A percentile compares a stretch with the other conserved stretches of the same genome.
These are phyloP conservation scores for Odontomyia ornata DNA, from an alignment of 2,888 invertebrate genomes.

Conservation along the genomic window DNA sequence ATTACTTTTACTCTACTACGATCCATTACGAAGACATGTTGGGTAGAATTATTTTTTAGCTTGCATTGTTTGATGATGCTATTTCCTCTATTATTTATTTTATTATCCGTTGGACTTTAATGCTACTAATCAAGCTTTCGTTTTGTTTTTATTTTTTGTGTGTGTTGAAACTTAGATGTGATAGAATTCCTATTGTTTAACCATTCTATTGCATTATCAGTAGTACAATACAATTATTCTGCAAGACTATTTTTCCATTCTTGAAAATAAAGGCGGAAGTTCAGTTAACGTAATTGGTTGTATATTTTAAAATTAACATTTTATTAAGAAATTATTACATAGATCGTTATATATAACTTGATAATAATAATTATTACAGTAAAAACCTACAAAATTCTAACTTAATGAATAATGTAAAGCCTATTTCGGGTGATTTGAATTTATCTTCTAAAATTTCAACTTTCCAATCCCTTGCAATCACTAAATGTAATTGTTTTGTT, in stretches of 20 bases:
- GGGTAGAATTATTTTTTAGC: not conserved
- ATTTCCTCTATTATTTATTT: not conserved
- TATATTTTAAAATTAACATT: too few species aligned
- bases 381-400: conserved; percentile 32
- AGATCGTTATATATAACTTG: too few species aligned
- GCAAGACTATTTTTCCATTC: too few species aligned
- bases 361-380: conserved; percentile 7
- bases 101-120: too few species aligned
- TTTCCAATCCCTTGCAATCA: not conserved
- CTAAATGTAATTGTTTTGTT: not conserved
- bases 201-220: conserved; percentile 28
- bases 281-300: too few species aligned
- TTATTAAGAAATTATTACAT: too few species aligned
- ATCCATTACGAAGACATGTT: conserved; percentile 37
- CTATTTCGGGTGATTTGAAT: conserved; percentile 36
- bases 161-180: not conserved
- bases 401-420: conserved; percentile 40
- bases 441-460: not conserved
- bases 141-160: not conserved
- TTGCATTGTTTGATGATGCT: not conserved
- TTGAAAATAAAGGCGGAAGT: too few species aligned
- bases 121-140: not conserved
- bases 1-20: conserved; percentile 1
- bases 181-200: conserved; percentile 12
- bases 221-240: not conserved